Conservation (phyloP, 2,888 invertebrate genomes). For the Cerastis leucographa region DNA sequence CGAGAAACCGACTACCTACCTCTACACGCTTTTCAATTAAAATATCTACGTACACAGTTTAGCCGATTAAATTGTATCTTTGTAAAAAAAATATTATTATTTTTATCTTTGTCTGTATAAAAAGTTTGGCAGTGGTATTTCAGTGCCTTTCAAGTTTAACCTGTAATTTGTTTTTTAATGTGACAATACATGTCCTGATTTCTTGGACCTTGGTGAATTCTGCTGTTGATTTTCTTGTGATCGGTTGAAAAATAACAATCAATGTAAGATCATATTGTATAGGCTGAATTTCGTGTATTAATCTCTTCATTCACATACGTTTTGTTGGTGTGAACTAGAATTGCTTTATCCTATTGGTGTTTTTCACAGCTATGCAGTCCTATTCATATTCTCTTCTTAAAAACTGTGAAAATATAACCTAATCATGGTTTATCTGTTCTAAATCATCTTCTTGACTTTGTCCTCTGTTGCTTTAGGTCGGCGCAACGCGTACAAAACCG, state of each 20-base stretch:
- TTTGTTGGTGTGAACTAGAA: neutral
- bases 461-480: neutral
- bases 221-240: neutral
- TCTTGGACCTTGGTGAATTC: neutral
- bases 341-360: too few relatives aligned
- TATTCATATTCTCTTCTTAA: neutral
- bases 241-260: neutral
- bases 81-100: too few relatives aligned
- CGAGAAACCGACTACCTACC: neutral
- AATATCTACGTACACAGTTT: neutral
- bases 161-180: neutral
- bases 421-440: neutral
- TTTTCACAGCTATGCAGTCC: neutral
- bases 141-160: neutral
- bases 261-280: too few relatives aligned
- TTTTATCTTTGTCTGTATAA: too few relatives aligned
- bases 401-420: neutral
- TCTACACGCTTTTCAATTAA: neutral
- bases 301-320: neutral
- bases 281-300: neutral
- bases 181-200: neutral
- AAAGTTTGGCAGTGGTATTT: too few relatives aligned
- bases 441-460: neutral
- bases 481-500: neutral
- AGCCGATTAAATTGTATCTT: slow-evolving; percentile 15